Conservation (phyloP, 2,888 invertebrate genomes). For the Tenthredo notha region DNA sequence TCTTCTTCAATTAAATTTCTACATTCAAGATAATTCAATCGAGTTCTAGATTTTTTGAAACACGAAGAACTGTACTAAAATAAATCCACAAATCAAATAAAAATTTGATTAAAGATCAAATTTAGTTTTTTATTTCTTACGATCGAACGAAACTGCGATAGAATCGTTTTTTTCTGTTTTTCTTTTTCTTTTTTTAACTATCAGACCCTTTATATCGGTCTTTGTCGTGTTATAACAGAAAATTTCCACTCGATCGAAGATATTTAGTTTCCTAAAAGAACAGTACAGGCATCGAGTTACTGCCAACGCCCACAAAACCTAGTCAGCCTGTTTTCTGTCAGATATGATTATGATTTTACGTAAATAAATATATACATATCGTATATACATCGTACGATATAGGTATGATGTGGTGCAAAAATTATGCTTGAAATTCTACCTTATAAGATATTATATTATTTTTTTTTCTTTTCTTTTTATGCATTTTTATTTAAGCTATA, state of each 20-base stretch:
- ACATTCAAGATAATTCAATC: not conserved
- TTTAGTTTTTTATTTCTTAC: not conserved
- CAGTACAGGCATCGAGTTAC: slow-evolving; percentile 25
- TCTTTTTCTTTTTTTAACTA: not conserved
- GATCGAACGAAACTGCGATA: not conserved
- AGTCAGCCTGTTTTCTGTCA: slow-evolving; percentile 26
- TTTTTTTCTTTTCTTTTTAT: not conserved
- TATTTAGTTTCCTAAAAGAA: slow-evolving; percentile 35
- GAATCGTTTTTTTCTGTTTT: not conserved
- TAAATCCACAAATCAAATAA: not conserved
- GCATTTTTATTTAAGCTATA: not conserved
- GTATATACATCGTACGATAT: not conserved
- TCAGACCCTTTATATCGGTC: not conserved
- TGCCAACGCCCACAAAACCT: slow-evolving; percentile 11
- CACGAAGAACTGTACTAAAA: not conserved
- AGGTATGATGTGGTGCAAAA: not conserved
- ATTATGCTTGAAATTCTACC: not conserved
- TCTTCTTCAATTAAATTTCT: not conserved
- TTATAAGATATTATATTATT: too few species aligned
- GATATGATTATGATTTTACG: slow-evolving; percentile 7
- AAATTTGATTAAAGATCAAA: not conserved
- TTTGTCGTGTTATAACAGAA: not conserved
- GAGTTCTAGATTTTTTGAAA: not conserved
- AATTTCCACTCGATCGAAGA: slow-evolving; percentile 19
- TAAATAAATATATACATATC: not conserved